Evolutionary conservation across 2,113 vertebrate genomes (phyloP).

Genomic region (Campylomormyrus tamandua): DNA sequence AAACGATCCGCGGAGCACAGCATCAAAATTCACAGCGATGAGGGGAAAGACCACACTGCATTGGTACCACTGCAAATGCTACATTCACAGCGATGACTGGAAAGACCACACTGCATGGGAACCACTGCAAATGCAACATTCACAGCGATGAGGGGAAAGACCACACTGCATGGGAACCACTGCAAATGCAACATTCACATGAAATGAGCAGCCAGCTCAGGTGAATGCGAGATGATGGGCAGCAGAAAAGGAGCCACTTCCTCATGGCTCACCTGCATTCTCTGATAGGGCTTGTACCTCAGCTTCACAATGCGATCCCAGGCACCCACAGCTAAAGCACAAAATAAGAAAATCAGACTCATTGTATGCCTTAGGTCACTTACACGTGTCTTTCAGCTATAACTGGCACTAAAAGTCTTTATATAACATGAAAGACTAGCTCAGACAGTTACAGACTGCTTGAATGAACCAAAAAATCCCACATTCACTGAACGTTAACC

Average conservation of each 20-base stretch:
- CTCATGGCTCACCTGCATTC: slow-evolving; percentile 80
- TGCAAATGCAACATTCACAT: neutral
- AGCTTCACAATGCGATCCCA: slow-evolving; percentile 83
- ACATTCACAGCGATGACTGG: neutral
- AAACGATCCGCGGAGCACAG: neutral
- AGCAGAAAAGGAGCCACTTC: neutral
- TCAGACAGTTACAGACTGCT: neutral
- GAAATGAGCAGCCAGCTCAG: neutral
- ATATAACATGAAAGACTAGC: neutral
- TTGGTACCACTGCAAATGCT: neutral
- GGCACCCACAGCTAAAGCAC: slow-evolving; percentile 75
- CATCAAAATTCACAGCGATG: neutral
- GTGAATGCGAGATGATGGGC: neutral
- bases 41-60: neutral
- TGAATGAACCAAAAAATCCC: neutral
- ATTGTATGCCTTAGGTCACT: neutral
- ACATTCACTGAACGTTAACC: neutral
- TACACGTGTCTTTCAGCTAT: neutral
- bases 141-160: neutral
- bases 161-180: neutral
- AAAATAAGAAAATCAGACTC: slow-evolving; percentile 21
- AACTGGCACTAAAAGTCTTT: neutral
- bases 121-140: neutral
- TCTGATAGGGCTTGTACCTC: slow-evolving; percentile 80
- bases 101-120: neutral